Percentiles rank a stretch among this genome's conserved stretches.
phyloP scores from a whole-genome alignment of 2,888 invertebrate species.

The Lacanobia wlatinum region DNA sequence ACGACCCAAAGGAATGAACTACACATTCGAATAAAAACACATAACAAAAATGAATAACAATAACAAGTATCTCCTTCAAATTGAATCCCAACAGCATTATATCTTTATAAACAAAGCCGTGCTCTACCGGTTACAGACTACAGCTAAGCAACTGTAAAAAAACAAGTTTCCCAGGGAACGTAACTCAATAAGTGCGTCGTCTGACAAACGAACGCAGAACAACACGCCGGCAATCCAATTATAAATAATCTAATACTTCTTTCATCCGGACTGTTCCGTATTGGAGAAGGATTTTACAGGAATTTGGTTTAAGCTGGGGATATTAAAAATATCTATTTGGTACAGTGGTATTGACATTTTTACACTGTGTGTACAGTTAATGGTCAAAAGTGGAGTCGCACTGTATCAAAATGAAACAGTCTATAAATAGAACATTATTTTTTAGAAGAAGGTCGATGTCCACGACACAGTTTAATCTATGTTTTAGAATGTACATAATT shows the following conservation, averaged over 20 bases:
- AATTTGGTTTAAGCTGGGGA: slow-evolving; percentile 1
- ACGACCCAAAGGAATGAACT: neutral
- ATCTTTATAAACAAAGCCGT: slow-evolving; percentile 41
- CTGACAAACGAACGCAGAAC: slow-evolving; percentile 64
- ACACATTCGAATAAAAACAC: neutral
- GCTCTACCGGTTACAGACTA: slow-evolving; percentile 21
- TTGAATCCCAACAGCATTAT: slow-evolving; percentile 44
- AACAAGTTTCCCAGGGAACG: slow-evolving; percentile 55
- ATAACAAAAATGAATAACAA: slow-evolving; percentile 11
- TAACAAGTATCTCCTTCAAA: slow-evolving; percentile 23
- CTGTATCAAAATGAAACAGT: neutral
- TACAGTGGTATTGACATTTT: slow-evolving; percentile 15
- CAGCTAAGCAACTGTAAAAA: slow-evolving; percentile 44
- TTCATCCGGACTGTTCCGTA: slow-evolving; percentile 51
- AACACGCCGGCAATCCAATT: slow-evolving; percentile 66
- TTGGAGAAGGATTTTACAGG: slow-evolving; percentile 31
- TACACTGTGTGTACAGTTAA: neutral
- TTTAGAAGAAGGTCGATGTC: too few species aligned
- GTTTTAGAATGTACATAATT: too few species aligned
- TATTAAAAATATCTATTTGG: slow-evolving; percentile 24
- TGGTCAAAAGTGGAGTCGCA: neutral
- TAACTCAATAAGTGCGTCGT: slow-evolving; percentile 63
- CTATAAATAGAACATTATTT: too few species aligned
- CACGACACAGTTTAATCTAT: too few species aligned
- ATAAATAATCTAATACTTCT: slow-evolving; percentile 70